Percentiles rank a stretch among this genome's conserved stretches.
phyloP scores from a whole-genome alignment of 2,888 invertebrate species.

The Leptura quadrifasciata region DNA sequence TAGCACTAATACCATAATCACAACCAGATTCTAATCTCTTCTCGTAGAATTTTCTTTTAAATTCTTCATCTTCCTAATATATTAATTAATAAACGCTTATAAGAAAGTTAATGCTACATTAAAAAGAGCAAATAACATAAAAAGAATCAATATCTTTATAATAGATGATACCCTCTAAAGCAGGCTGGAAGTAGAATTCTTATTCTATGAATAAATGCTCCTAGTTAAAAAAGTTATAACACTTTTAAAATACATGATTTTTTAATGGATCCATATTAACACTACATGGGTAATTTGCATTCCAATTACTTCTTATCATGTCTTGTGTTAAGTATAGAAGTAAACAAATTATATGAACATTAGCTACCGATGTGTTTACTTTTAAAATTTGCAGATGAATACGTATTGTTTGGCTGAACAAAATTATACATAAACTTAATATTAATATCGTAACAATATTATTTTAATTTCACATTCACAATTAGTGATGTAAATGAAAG shows the following conservation, averaged over 20 bases:
- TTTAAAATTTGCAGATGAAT: slow-evolving; percentile 42
- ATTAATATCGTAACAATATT: neutral
- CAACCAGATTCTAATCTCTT: no score
- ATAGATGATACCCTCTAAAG: no score
- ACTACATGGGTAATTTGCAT: slow-evolving; percentile 42
- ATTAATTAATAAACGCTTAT: no score
- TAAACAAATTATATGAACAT: slow-evolving; percentile 44
- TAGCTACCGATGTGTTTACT: slow-evolving; percentile 39
- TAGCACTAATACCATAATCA: no score
- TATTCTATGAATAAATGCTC: no score
- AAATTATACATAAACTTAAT: slow-evolving; percentile 3
- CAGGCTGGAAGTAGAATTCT: no score
- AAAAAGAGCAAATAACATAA: no score
- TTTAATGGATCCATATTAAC: slow-evolving; percentile 37
- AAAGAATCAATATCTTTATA: no score
- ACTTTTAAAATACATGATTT: neutral
- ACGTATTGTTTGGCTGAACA: slow-evolving; percentile 38
- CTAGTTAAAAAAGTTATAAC: no score
- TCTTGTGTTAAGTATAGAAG: slow-evolving; percentile 27
- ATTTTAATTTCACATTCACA: neutral
- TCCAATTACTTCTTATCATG: slow-evolving; percentile 41
- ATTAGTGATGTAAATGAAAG: slow-evolving; percentile 10
- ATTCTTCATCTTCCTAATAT: no score
- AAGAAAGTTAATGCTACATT: no score
- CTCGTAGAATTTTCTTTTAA: no score